Evolutionary conservation across 2,797 vertebrate species (phyloP).

Genomic region (Dipus sagitta): DNA sequence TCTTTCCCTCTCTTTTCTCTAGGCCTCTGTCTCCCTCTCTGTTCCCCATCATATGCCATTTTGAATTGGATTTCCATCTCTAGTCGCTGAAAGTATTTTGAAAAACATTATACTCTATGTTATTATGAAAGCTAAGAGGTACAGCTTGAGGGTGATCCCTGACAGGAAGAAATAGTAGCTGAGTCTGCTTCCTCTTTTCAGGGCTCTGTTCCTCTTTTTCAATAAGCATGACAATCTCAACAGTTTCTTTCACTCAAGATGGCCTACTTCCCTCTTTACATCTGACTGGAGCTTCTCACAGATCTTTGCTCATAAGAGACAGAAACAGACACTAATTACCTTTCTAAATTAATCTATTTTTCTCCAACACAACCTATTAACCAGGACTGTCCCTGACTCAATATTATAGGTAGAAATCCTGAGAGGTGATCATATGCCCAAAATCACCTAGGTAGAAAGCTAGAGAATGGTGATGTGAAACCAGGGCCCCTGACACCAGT

Average conservation of each 20-base stretch:
- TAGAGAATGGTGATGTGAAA: background rate
- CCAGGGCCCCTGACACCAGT: accelerated
- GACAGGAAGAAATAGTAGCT: background rate
- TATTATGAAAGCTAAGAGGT: background rate
- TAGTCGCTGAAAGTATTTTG: background rate
- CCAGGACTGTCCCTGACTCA: background rate
- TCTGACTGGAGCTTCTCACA: background rate
- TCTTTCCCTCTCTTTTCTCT: background rate
- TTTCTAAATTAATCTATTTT: background rate
- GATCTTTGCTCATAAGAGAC: background rate
- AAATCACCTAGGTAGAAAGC: background rate
- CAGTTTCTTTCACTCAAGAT: background rate
- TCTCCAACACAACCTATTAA: background rate
- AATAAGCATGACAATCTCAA: background rate
- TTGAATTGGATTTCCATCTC: background rate
- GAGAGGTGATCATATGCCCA: background rate
- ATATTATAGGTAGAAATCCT: background rate
- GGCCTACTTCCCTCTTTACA: background rate
- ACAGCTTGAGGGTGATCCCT: background rate
- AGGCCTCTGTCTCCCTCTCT: too few relatives aligned
- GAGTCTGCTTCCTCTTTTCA: background rate
- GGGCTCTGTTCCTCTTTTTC: slow-evolving; percentile 21
- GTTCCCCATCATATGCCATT: background rate
- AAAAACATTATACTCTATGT: background rate
- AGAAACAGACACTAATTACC: background rate